Percentiles rank a stretch among this genome's conserved stretches.
phyloP scores from a whole-genome alignment of 2,888 invertebrate species.

The Diarsia brunnea region DNA sequence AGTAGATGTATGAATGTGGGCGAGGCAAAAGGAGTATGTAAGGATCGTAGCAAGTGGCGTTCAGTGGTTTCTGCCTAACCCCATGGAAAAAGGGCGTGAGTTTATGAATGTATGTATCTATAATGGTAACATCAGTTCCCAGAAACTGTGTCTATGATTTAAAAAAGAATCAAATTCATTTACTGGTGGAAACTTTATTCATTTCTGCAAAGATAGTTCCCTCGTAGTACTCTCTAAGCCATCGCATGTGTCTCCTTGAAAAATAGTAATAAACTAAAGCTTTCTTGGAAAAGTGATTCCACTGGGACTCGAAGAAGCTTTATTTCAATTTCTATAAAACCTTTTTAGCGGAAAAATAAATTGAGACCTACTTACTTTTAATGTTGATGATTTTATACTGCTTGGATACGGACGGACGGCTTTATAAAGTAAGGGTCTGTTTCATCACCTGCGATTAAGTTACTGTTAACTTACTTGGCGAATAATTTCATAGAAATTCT shows the following conservation, averaged over 20 bases:
- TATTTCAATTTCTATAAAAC: constrained; percentile 13
- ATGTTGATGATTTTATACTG: not conserved
- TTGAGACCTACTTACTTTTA: not conserved
- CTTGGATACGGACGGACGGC: not conserved
- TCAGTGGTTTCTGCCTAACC: too few species aligned
- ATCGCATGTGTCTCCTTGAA: constrained; percentile 23
- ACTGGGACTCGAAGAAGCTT: constrained; percentile 19
- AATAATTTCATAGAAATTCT: not conserved
- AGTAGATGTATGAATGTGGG: too few species aligned
- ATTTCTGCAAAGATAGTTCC: not conserved
- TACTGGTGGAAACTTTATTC: not conserved
- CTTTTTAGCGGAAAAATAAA: constrained; percentile 1
- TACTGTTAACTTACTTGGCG: too few species aligned
- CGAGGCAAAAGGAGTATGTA: too few species aligned
- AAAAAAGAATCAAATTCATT: not conserved
- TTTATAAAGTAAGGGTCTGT: not conserved
- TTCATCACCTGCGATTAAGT: too few species aligned
- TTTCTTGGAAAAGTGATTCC: constrained; percentile 14
- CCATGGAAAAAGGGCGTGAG: too few species aligned
- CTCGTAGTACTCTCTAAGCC: not conserved
- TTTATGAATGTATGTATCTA: too few species aligned
- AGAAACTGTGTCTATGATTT: not conserved
- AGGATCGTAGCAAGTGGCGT: too few species aligned
- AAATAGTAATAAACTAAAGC: constrained; percentile 15
- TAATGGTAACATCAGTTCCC: not conserved